Evolutionary conservation across 1,140 invertebrate genomes (phyloP), one percentile per base, ranked within the genome.

Genomic region (Plodia interpunctella): DNA sequence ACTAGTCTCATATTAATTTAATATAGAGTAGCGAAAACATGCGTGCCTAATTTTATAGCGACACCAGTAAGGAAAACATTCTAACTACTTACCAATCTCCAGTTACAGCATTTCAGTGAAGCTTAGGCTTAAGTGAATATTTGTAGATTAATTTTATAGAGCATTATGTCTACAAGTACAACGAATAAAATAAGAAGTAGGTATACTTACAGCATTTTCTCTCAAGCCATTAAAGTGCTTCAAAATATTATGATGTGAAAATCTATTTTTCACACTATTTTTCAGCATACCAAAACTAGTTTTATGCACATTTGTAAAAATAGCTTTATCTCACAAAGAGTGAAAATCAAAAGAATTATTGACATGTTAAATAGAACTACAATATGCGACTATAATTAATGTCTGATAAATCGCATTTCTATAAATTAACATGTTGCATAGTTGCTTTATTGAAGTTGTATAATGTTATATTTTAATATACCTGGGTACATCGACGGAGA

Each of bases 1-100:
- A 89, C 87, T 87, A 89, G 87, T 89, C 87, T 89, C 84, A 88
- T 83, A 80, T 83, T 78, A 78, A 76, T 76, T 82, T 82, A 86
- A 87, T 82, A 78, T 84, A 84, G 74, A 57, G 57, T 82, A 81
- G 71, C 76, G 65, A 78, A 74, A 80, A 79, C 71, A 72, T 70
- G 80, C 74, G 83, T 87, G 86, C 84, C 84, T 88, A 86, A 87
- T 80, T 57, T 66, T 67, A 25, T 18, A 25, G 51, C 25, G 51
- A 53, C 51, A 53, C 20, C 51, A 53, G 60, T 66, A 67, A 66
- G 59, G 59, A 30, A 63, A 49, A 59, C 44, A 49, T 32, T 11
- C 9, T 5, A 28, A 32, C 30, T 10, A 10, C 9, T 5, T 52
- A 64, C 55, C 57, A 55, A 55, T 52, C 18, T 20, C 28, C n/a